Base-by-base conservation (phyloP, 1,140 invertebrate genomes). In the Venustaconcha ellipsiformis region DNA sequence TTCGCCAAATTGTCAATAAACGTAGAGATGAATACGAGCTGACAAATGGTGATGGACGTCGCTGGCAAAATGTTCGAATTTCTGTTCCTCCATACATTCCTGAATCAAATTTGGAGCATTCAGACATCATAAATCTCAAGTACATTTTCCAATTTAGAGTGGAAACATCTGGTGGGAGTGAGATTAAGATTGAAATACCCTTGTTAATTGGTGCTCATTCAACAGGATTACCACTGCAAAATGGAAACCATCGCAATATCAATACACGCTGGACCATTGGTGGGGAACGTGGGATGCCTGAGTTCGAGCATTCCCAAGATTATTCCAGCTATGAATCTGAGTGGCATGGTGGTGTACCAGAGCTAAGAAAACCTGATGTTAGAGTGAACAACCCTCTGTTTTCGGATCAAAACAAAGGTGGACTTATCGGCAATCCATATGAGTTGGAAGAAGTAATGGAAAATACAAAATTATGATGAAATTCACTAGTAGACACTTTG, bases 41-140 rank as follows among this genome's bases (percentile, higher is more conserved):
- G 57, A 71, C 64, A 1, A 68, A 83, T n/a, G 87, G 87, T 48
- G 86, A 88, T 23, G 87, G 86, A 20, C 82, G 88, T 14, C 81
- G 83, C 14, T 90, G 89, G 89, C 84, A 81, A 55, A 83, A 84
- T 78, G 86, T 88, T 1, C 76, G 86, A 37, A 75, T 90, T 13
- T 80, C 85, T 14, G 80, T 90, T 13, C 89, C 89, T 14, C 87
- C 87, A 0, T 90, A 89, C 76, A 87, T 89, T 14, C 89, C 89
- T 0, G 88, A 89, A 78, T 84, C 88, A 0, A 73, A 68, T n/a
- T 75, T 90, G 20, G 84, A 88, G 20, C 81, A 76, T 63, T 89
- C 88, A 76, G 88, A 88, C 78, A 87, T 90, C 67, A 90, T 90
- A 20, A 88, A 89, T 66, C 79, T 90, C 17, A 70, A 80, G 18